Evolutionary conservation across 2,888 invertebrate genomes (phyloP).

Genomic region (Nephrotoma guestfalica): DNA sequence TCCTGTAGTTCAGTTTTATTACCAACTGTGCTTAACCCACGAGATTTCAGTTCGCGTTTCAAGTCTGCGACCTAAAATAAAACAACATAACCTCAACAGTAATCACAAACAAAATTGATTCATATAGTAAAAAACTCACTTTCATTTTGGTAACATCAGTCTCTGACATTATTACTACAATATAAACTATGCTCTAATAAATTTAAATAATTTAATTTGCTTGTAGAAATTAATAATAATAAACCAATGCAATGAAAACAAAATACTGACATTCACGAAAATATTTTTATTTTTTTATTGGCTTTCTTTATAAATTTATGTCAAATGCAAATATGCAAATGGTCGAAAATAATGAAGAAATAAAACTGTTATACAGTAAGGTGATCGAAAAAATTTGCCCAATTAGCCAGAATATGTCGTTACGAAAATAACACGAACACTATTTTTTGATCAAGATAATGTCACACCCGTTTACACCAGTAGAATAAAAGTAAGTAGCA

Average conservation of each 20-base stretch:
- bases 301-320: not conserved
- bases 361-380: too few species aligned
- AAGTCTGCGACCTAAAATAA: constrained; percentile 60
- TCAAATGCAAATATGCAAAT: not conserved
- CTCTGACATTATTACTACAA: constrained; percentile 22
- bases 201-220: not conserved
- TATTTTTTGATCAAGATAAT: too few species aligned
- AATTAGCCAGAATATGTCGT: too few species aligned
- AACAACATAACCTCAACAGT: constrained; percentile 6
- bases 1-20: constrained; percentile 72
- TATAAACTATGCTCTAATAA: not conserved
- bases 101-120: not conserved
- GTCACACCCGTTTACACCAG: too few species aligned
- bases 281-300: not conserved
- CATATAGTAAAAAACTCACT: constrained; percentile 15
- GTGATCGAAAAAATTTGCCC: too few species aligned
- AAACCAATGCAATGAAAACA: not conserved
- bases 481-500: too few species aligned
- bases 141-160: constrained; percentile 31
- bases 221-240: not conserved
- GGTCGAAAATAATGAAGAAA: not conserved
- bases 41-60: constrained; percentile 63
- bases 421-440: too few species aligned
- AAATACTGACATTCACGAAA: not conserved
- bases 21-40: constrained; percentile 57